Base-by-base conservation (phyloP, 2,888 invertebrate species). In the Lissonota sp. region DNA sequence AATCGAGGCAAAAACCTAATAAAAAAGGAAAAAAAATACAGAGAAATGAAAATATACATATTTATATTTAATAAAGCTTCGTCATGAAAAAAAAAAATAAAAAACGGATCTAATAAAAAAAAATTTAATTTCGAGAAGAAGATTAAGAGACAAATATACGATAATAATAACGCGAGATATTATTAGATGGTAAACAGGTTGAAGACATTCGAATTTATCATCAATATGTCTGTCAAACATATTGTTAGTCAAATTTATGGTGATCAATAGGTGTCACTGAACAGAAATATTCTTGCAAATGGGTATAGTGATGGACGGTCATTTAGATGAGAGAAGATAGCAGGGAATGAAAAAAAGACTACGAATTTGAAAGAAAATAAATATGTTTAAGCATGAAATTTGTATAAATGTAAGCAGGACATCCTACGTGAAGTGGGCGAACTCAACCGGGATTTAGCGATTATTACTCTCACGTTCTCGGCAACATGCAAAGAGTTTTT, bases 1-100 rank as follows among this genome's bases (percentile, higher is more conserved):
- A 70, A 42, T 10, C 67, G 80, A 72, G 55, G 71, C 71, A 64
- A 78, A 70, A 83, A 71, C 74, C 8, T 78, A 69, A 81, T 73
- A 49, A 83, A 77, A 77, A 66, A 70, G 40, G 42, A 60, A 49
- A 71, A 77, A 26, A 51, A 14, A 84, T 53, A 77, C 57, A 70
- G 37, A 81, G 39, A 81, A 62, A 57, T 53, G 78, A 72, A 85
- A 55, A 83, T 63, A 80, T 76, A 80, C 72, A 77, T 76, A 82
- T 74, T 77, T 81, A 81, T 79, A 85, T 79, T 85, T 75, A 79
- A 75, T 78, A 78, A 78, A 70, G 67, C 63, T 81, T 78, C 57
- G 42, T 67, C 70, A 62, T 63, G 57, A 69, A 53, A 44, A 55
- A 66, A 57, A 67, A 42, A 39, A 67, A 53, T 37, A 64, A 16